These are phyloP conservation scores for Coelopa frigida DNA, from an alignment of 1,140 invertebrate species.

Conservation along the genomic window DNA sequence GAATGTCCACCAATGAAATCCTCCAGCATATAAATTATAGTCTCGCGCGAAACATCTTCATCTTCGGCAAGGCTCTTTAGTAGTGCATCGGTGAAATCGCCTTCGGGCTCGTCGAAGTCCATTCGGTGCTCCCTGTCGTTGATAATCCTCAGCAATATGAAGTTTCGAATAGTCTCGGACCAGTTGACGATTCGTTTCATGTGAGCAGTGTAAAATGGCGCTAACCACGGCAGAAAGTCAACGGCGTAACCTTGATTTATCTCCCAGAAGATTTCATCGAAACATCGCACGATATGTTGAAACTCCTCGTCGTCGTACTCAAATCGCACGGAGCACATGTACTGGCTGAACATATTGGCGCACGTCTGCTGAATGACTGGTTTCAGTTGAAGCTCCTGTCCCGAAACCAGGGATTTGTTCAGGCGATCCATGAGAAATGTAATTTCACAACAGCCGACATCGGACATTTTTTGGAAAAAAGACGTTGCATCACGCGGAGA, in stretches of 20 bases:
- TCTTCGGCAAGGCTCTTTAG: slow-evolving; percentile 58
- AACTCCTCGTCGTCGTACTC: slow-evolving; percentile 59
- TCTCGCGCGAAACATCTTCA: slow-evolving; percentile 55
- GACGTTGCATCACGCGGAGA: slow-evolving; percentile 65
- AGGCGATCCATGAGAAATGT: slow-evolving; percentile 52
- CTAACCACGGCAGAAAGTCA: slow-evolving; percentile 80
- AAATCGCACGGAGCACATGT: slow-evolving; percentile 74
- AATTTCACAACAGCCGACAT: slow-evolving; percentile 55
- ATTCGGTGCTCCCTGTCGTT: slow-evolving; percentile 52
- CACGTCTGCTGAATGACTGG: slow-evolving; percentile 60
- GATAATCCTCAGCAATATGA: slow-evolving; percentile 66
- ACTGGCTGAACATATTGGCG: slow-evolving; percentile 76
- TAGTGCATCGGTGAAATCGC: slow-evolving; percentile 69
- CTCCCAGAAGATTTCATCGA: slow-evolving; percentile 83
- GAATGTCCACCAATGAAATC: slow-evolving; percentile 83
- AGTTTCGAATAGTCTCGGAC: slow-evolving; percentile 62
- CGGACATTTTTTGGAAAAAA: slow-evolving; percentile 60
- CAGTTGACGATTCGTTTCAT: slow-evolving; percentile 60
- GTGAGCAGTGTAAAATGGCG: slow-evolving; percentile 63
- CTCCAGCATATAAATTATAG: slow-evolving; percentile 72
- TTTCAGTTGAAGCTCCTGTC: slow-evolving; percentile 50
- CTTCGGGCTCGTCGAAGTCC: slow-evolving; percentile 50
- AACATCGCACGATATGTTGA: slow-evolving; percentile 58
- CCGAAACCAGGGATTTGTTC: slow-evolving; percentile 34
- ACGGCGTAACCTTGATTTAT: slow-evolving; percentile 82